A percentile compares a stretch with the other conserved stretches of the same genome.
phyloP scores from a whole-genome alignment of 1,140 invertebrate genomes.

The Dendroctonus ponderosae region DNA sequence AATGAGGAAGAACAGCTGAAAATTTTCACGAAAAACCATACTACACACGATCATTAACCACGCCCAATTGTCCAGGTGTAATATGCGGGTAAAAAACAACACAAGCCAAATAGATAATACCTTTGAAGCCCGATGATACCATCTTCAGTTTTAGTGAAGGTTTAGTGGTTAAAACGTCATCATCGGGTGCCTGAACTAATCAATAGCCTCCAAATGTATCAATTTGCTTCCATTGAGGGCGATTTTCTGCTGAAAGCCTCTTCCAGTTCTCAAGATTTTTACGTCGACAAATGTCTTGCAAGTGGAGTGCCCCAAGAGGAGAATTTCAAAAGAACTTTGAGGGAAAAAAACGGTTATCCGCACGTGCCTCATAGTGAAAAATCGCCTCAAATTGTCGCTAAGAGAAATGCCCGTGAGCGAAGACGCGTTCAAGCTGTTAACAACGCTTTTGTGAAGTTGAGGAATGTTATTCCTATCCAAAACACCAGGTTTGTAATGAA shows the following conservation, averaged over 20 bases:
- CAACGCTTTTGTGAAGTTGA: slow-evolving; percentile 53
- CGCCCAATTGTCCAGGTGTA: slow-evolving; percentile 30
- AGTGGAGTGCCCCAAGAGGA: neutral
- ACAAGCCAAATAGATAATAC: slow-evolving; percentile 19
- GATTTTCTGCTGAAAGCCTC: slow-evolving; percentile 1
- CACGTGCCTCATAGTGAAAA: slow-evolving; percentile 46
- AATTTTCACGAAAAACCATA: slow-evolving; percentile 16
- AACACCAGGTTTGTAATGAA: slow-evolving; percentile 45
- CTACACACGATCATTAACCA: slow-evolving; percentile 19
- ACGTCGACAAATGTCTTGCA: neutral
- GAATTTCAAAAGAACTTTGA: slow-evolving; percentile 11
- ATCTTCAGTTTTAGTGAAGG: slow-evolving; percentile 14
- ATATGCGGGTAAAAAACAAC: slow-evolving; percentile 28
- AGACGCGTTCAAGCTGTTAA: slow-evolving; percentile 60
- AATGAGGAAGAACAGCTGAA: slow-evolving; percentile 16
- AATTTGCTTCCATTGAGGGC: neutral
- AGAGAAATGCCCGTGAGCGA: slow-evolving; percentile 59
- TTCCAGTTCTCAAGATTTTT: slow-evolving; percentile 11
- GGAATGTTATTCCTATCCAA: slow-evolving; percentile 54
- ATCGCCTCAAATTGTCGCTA: slow-evolving; percentile 56
- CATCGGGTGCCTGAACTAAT: neutral
- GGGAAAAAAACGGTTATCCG: slow-evolving; percentile 38
- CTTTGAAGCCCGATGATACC: slow-evolving; percentile 21
- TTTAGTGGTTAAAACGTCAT: slow-evolving; percentile 8
- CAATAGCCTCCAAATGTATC: slow-evolving; percentile 2